Evolutionary conservation across 2,888 invertebrate species (phyloP).

Genomic region (Folsomia candida): DNA sequence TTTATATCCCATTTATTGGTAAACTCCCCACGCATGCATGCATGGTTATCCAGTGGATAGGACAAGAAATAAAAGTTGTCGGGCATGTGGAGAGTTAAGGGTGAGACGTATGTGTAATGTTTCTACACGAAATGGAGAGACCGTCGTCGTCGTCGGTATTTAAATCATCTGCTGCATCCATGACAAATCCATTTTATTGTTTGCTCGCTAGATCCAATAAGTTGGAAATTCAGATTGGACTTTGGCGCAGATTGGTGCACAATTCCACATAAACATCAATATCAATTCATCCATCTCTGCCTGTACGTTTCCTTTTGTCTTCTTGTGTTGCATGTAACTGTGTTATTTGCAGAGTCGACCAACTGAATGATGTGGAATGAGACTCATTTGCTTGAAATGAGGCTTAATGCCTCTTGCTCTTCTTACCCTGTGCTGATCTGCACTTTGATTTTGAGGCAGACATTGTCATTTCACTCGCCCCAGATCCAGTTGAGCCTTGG

Average conservation of each 20-base stretch:
- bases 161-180: constrained; percentile 14
- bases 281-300: not conserved
- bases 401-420: not conserved
- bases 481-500: not conserved
- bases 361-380: not conserved
- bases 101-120: not conserved
- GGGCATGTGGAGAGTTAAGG: not conserved
- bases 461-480: not conserved
- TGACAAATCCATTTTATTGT: constrained; percentile 19
- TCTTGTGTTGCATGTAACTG: not conserved
- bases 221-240: too few relatives aligned
- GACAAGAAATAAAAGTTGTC: not conserved
- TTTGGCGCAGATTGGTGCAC: too few relatives aligned
- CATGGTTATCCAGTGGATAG: too few relatives aligned
- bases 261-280: not conserved
- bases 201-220: not conserved
- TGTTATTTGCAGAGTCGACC: not conserved
- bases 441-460: not conserved
- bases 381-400: not conserved
- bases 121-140: not conserved
- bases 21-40: too few relatives aligned
- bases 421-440: not conserved
- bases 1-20: not conserved
- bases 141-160: constrained; percentile 2
- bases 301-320: not conserved